These are phyloP conservation scores for Cyphomyrmex costatus DNA, from an alignment of 1,140 invertebrate genomes.

Conservation along the genomic window DNA sequence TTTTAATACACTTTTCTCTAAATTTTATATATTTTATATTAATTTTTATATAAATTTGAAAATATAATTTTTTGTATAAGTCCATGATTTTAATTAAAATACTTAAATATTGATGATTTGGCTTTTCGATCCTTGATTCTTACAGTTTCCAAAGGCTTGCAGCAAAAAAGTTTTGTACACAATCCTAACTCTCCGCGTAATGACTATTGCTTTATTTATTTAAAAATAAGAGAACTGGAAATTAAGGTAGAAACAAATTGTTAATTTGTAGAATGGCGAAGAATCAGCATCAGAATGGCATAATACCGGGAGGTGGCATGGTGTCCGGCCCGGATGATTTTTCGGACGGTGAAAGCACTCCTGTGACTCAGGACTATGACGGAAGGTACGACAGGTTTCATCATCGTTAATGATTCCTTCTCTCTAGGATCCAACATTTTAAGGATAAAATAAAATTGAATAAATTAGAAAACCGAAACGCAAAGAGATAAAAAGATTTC, in stretches of 20 bases:
- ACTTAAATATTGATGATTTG: background rate
- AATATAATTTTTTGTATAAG: background rate
- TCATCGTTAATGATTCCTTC: conserved; percentile 18
- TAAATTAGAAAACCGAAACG: background rate
- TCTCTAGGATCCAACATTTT: background rate
- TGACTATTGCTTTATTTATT: background rate
- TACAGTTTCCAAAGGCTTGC: background rate
- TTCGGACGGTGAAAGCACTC: conserved; percentile 94
- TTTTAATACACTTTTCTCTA: background rate
- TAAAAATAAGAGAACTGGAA: background rate
- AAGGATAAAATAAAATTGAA: conserved; percentile 7
- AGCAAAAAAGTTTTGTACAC: background rate
- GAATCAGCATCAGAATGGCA: conserved; percentile 86
- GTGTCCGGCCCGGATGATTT: conserved; percentile 91
- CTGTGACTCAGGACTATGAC: conserved; percentile 94
- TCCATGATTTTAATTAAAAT: background rate
- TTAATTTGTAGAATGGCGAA: conserved; percentile 81
- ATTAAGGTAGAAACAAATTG: background rate
- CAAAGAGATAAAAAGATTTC: background rate
- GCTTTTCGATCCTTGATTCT: background rate
- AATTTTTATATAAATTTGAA: conserved; percentile 13
- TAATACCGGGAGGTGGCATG: conserved; percentile 88
- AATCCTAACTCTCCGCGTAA: background rate
- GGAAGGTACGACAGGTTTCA: conserved; percentile 90
- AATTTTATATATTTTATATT: background rate